Base-by-base conservation (phyloP, 2,888 invertebrate genomes). In the Cerastis rubricosa region DNA sequence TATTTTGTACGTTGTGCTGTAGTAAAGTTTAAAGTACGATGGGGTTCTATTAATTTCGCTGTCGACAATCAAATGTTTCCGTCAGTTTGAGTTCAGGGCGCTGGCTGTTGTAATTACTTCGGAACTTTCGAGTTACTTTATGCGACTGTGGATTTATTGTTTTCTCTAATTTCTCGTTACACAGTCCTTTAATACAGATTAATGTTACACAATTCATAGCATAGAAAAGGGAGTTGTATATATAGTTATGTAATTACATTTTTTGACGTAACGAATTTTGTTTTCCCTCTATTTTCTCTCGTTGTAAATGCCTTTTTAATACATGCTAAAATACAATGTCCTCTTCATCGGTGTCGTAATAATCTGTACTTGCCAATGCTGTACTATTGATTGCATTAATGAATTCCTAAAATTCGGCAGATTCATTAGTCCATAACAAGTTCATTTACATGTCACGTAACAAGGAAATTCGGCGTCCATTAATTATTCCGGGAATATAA, bases 61-160 rank as follows among this genome's bases (percentile, higher is more conserved):
- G 54, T 76, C 78, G 51, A 71, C 74, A 76, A 74, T 88, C 75
- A 78, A 81, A 81, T 86, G 70, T 80, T 70, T 84, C 76, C 71
- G 80, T 80, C 57, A 69, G 71, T 68, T 61, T 25, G 71, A 70
- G 71, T 78, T 85, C 64, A 64, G 71, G 86, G 87, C 84, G 79
- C 69, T 85, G 74, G 79, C 69, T 85, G 74, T 86, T 79, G 80
- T 88, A 89, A 89, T 89, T 85, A 87, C 83, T 89, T 89, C 69
- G 64, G 57, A 85, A 87, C 82, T 87, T 77, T 64, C 35, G 64
- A 85, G 71, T 76, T 79, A 35, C 35, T 35, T 35, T 35, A 68
- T 74, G 45, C 74, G 68, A 54, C 35, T 4, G 64, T 54, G 73
- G 35, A 82, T 82, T 82, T 85, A 84, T 78, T 84, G 86, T 88